Base-by-base conservation (phyloP, 2,888 invertebrate species). In the Pteria penguin region DNA sequence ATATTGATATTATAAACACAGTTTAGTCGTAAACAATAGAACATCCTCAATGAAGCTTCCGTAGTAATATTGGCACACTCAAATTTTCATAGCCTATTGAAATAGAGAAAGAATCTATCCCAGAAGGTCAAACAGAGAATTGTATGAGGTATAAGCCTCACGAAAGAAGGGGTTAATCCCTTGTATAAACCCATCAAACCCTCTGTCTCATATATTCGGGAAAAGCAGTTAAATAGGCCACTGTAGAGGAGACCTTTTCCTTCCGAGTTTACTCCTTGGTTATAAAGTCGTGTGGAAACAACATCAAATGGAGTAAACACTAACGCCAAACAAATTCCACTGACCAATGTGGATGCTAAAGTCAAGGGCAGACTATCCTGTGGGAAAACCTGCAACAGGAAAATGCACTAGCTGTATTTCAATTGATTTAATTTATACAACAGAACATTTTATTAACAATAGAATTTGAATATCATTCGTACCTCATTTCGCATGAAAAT, bases 241-340 rank as follows among this genome's bases (percentile, higher is more conserved):
- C 93, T 94, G 92, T 97, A 97, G 2, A 95, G 92, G 0, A 94
- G 91, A 0, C 96, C 96, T 67, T 81, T 78, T 8, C 90, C 90
- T 4, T 74, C 29, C 4, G 80, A 60, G 65, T 85, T 84, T 2
- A 87, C 82, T 95, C 96, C 95, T 94, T 97, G 97, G 92, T 97
- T 97, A 81, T 96, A 97, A 61, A 97, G 93, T 70, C 97, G 94
- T 0, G 97, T 97, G 0, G 96, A 95, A 36, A 97, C 94, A 0
- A 97, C 96, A 92, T 97, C 97, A 82, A 97, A 96, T 0, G 97
- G 97, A 33, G 97, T 96, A 93, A 97, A 95, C 68, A 95, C 95
- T 0, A 95, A 80, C 0, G 96, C 95, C 92, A 97, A 96, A 0
- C 95, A 94, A 0, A 96, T 92, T 0, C 97, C 97, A 2, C 96